phyloP scores from a whole-genome alignment of 2,888 invertebrate species.

The Electrophaes corylata region DNA sequence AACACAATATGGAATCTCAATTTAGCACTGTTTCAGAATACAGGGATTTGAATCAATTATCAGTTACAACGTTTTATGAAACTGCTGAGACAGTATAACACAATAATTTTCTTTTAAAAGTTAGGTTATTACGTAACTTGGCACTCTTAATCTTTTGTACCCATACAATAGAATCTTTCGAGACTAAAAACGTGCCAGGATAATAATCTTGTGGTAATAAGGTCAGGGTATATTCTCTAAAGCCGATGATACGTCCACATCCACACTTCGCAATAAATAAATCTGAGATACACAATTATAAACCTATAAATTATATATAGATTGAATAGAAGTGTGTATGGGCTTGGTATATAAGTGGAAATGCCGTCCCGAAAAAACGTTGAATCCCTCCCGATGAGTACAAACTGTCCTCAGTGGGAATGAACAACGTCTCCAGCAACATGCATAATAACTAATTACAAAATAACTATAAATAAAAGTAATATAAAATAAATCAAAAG shows the following conservation, averaged over 20 bases:
- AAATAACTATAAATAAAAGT: conserved; percentile 18
- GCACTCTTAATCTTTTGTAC: neutral
- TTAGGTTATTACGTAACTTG: neutral
- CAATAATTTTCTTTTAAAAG: neutral
- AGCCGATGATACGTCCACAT: conserved; percentile 10
- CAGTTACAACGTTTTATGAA: neutral
- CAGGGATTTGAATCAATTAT: neutral
- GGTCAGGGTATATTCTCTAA: conserved; percentile 4
- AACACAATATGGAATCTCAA: no score
- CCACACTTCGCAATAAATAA: conserved; percentile 3
- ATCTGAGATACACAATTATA: neutral
- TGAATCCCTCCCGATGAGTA: conserved; percentile 1
- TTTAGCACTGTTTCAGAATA: no score
- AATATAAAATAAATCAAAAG: neutral
- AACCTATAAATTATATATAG: neutral
- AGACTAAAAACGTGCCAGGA: neutral
- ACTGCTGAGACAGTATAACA: neutral
- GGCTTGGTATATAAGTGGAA: conserved; percentile 27
- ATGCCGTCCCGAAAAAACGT: conserved; percentile 32
- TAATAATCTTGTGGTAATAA: neutral
- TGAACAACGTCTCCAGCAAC: conserved; percentile 5
- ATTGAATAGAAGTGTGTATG: conserved; percentile 3
- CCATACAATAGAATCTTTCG: neutral
- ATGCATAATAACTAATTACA: conserved; percentile 29
- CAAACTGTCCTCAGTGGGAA: conserved; percentile 1